Conservation (phyloP, 2,888 invertebrate genomes). For the Amaurobius ferox region DNA sequence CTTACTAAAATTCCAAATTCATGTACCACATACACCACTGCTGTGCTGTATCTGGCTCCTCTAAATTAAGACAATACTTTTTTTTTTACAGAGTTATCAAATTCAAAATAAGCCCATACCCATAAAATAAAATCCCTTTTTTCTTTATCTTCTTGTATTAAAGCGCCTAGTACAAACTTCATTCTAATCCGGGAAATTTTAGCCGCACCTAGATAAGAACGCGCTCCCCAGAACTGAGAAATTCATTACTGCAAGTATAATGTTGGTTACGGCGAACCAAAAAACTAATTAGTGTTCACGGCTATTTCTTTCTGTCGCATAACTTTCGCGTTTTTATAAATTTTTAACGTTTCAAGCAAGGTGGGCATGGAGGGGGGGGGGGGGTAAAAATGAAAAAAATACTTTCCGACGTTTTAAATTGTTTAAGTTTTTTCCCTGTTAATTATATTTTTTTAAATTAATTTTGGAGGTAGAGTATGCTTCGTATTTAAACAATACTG, state of each 20-base stretch:
- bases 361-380: background rate
- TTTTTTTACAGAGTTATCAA: background rate
- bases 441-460: slow-evolving; percentile 11
- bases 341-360: background rate
- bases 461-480: too few relatives aligned
- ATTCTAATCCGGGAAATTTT: slow-evolving; percentile 5
- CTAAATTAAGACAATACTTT: background rate
- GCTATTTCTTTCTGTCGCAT: slow-evolving; percentile 18
- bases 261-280: slow-evolving; percentile 4
- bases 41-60: too few relatives aligned
- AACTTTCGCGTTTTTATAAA: slow-evolving; percentile 12
- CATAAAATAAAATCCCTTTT: background rate
- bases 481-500: too few relatives aligned
- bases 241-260: background rate
- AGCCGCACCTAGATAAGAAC: background rate
- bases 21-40: too few relatives aligned
- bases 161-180: background rate
- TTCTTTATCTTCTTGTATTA: background rate
- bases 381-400: too few relatives aligned
- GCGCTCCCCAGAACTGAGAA: background rate
- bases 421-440: too few relatives aligned
- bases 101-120: background rate
- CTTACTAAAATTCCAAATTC: too few relatives aligned
- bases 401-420: background rate
- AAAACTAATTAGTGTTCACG: slow-evolving; percentile 32